Percentiles rank a stretch among this genome's conserved stretches.
phyloP scores from a whole-genome alignment of 1,140 invertebrate genomes.

The Zaprionus camerounensis region DNA sequence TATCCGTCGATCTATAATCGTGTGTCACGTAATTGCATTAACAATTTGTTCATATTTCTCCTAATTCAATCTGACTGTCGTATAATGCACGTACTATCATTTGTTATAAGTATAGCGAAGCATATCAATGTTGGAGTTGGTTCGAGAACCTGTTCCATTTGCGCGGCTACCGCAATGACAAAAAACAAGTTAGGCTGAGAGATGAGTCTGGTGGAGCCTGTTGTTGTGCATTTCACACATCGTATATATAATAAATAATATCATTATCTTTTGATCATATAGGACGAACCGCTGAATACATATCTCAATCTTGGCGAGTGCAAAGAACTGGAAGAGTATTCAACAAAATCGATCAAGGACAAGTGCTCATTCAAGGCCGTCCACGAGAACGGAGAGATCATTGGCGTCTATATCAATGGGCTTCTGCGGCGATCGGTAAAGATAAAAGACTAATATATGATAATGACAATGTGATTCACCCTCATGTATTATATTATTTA shows the following conservation, averaged over 20 bases:
- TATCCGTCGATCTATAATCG: constrained; percentile 44
- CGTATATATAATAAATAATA: background rate
- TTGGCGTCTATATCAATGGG: constrained; percentile 85
- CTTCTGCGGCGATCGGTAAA: constrained; percentile 69
- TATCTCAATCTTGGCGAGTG: constrained; percentile 86
- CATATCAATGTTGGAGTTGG: background rate
- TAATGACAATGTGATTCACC: background rate
- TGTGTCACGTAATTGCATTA: constrained; percentile 45
- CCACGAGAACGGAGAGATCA: constrained; percentile 85
- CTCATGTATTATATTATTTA: background rate
- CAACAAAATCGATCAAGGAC: constrained; percentile 85
- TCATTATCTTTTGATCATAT: constrained; percentile 77
- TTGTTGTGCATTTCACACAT: background rate
- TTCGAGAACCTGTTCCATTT: constrained; percentile 13
- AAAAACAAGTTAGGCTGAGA: constrained; percentile 4
- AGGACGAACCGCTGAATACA: constrained; percentile 88
- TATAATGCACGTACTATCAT: constrained; percentile 12
- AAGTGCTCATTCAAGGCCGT: constrained; percentile 87
- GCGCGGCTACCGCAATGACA: background rate
- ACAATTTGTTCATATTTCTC: constrained; percentile 51
- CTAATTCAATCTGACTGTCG: constrained; percentile 18
- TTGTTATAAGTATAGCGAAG: background rate
- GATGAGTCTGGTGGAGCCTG: background rate
- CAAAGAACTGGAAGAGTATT: constrained; percentile 87
- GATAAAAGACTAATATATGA: background rate